A percentile compares a stretch with the other conserved stretches of the same genome.
These are phyloP conservation scores for Charadrius vociferus DNA, from an alignment of 2,113 vertebrate species.

Conservation along the genomic window DNA sequence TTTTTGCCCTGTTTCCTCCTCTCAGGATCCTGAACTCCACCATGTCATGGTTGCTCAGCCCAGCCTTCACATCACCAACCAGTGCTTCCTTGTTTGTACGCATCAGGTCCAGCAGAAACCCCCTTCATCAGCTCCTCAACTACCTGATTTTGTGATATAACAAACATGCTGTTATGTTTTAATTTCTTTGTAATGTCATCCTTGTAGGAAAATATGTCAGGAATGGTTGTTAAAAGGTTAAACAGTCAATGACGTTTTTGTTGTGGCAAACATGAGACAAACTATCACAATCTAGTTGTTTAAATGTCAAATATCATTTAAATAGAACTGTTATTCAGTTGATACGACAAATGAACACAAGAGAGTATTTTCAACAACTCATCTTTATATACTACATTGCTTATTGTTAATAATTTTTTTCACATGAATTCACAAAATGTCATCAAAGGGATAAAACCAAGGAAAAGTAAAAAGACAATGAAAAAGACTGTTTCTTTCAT, in stretches of 20 bases:
- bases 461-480: neutral
- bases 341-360: neutral
- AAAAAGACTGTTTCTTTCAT: neutral
- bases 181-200: neutral
- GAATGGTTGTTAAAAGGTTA: neutral
- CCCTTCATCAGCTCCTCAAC: neutral
- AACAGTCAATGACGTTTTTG: neutral
- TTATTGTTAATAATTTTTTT: neutral
- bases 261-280: neutral
- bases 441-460: neutral
- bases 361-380: neutral
- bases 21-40: neutral
- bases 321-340: neutral
- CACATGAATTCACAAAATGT: neutral
- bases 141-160: neutral
- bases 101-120: neutral
- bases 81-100: neutral
- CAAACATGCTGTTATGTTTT: neutral
- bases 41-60: neutral
- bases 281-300: neutral
- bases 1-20: neutral
- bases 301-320: neutral
- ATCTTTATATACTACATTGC: neutral
- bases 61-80: neutral
- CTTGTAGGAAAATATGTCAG: neutral